A percentile compares a stretch with the other conserved stretches of the same genome.
These are phyloP conservation scores for Drosophila pseudotalamancana DNA, from an alignment of 2,888 invertebrate genomes.

Conservation along the genomic window DNA sequence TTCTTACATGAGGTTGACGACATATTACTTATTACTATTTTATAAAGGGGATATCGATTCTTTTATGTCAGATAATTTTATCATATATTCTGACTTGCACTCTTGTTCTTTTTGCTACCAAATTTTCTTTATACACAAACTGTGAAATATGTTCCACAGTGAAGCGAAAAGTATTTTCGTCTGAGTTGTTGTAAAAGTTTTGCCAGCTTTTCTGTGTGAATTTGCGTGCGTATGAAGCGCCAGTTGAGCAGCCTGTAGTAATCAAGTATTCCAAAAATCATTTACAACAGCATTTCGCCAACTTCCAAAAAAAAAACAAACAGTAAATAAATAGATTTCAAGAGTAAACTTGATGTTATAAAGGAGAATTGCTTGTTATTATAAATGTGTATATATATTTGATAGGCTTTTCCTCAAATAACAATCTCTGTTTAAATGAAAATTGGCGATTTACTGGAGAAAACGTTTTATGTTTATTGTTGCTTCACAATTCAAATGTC, in stretches of 20 bases:
- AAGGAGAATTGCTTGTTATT: not conserved
- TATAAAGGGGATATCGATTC: no score
- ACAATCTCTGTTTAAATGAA: no score
- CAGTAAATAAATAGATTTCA: not conserved
- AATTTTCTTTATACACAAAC: no score
- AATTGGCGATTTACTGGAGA: constrained; percentile 8
- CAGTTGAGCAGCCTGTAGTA: not conserved
- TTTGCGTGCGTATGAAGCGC: constrained; percentile 10
- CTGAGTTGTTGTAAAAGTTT: constrained; percentile 30
- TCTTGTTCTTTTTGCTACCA: no score
- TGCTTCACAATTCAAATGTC: constrained; percentile 41
- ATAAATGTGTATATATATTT: not conserved
- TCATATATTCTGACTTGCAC: not conserved
- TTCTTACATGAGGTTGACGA: no score
- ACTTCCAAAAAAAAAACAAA: not conserved
- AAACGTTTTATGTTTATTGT: constrained; percentile 1
- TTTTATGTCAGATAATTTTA: no score
- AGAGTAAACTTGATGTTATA: no score
- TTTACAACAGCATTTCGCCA: not conserved
- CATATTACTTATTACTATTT: no score
- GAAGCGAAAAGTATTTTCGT: not conserved
- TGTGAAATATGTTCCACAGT: not conserved
- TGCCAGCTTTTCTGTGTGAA: constrained; percentile 16
- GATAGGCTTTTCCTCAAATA: no score
- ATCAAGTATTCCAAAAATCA: constrained; percentile 12